Evolutionary conservation across 2,888 invertebrate genomes (phyloP).

Genomic region (Sphecodes monilicornis): DNA sequence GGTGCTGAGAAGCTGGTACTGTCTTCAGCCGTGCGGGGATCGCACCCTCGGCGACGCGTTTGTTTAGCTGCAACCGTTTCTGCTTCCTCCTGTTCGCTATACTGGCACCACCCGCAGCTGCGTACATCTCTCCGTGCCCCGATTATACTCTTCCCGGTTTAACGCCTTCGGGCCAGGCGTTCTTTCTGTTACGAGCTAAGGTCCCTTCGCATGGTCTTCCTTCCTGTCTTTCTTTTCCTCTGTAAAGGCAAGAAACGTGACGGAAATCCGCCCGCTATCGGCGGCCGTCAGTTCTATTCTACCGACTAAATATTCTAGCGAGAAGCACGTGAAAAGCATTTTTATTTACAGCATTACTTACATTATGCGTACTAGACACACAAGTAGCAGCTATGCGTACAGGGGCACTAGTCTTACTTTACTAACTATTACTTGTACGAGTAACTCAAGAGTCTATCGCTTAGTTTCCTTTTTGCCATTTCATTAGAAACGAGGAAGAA

Average conservation of each 20-base stretch:
- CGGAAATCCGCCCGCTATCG: conserved; percentile 70
- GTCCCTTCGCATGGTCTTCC: conserved; percentile 61
- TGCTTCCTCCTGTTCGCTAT: conserved; percentile 90
- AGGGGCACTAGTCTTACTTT: conserved; percentile 11
- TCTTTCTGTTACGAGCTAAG: conserved; percentile 67
- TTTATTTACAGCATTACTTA: conserved; percentile 52
- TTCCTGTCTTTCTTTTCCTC: conserved; percentile 64
- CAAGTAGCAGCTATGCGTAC: conserved; percentile 14
- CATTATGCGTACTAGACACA: conserved; percentile 10
- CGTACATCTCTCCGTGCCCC: conserved; percentile 88
- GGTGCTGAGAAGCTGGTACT: conserved; percentile 67
- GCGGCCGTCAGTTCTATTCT: conserved; percentile 66
- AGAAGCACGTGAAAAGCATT: conserved; percentile 58
- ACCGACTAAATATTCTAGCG: conserved; percentile 54
- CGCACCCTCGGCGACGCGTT: conserved; percentile 75
- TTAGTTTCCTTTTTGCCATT: background rate
- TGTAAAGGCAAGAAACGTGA: conserved; percentile 77
- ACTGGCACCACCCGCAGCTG: conserved; percentile 95
- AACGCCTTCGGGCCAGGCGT: conserved; percentile 73
- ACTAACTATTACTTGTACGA: background rate
- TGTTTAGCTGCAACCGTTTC: conserved; percentile 85
- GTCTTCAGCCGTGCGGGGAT: conserved; percentile 64
- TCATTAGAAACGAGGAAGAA: background rate
- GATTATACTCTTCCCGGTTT: conserved; percentile 65
- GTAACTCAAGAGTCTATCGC: conserved; percentile 17